A percentile compares a stretch with the other conserved stretches of the same genome.
phyloP scores from a whole-genome alignment of 2,888 invertebrate genomes.

The Calliphora vomitoria region DNA sequence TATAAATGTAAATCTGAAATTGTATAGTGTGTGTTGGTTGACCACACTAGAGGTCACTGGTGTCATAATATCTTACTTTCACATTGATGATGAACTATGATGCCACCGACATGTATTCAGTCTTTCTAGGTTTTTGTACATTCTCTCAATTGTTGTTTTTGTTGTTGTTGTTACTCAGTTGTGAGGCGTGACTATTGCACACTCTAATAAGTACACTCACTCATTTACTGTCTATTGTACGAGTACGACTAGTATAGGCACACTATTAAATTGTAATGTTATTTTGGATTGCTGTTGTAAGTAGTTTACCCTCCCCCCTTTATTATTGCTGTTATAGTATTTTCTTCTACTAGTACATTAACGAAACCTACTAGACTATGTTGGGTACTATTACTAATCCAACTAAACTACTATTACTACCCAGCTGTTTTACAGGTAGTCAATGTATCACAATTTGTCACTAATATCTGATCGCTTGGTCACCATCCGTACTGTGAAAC shows the following conservation, averaged over 20 bases:
- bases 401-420: background rate
- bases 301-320: background rate
- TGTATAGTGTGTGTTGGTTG: constrained; percentile 43
- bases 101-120: constrained; percentile 21
- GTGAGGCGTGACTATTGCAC: constrained; percentile 35
- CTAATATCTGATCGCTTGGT: too few species aligned
- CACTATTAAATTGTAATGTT: constrained; percentile 15
- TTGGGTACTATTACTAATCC: background rate
- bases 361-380: constrained; percentile 8
- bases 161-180: constrained; percentile 20
- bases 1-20: constrained; percentile 39
- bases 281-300: constrained; percentile 14
- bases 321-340: constrained; percentile 10
- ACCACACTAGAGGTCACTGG: constrained; percentile 64
- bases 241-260: background rate
- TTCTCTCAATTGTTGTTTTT: background rate
- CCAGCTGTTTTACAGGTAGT: too few species aligned
- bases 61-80: constrained; percentile 63
- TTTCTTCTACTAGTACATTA: constrained; percentile 9
- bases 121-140: background rate
- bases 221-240: background rate
- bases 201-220: constrained; percentile 30
- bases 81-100: constrained; percentile 62
- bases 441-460: too few species aligned
- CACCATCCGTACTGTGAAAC: too few species aligned